Evolutionary conservation across 2,113 vertebrate genomes (phyloP).

Genomic region (Scalopus aquaticus): DNA sequence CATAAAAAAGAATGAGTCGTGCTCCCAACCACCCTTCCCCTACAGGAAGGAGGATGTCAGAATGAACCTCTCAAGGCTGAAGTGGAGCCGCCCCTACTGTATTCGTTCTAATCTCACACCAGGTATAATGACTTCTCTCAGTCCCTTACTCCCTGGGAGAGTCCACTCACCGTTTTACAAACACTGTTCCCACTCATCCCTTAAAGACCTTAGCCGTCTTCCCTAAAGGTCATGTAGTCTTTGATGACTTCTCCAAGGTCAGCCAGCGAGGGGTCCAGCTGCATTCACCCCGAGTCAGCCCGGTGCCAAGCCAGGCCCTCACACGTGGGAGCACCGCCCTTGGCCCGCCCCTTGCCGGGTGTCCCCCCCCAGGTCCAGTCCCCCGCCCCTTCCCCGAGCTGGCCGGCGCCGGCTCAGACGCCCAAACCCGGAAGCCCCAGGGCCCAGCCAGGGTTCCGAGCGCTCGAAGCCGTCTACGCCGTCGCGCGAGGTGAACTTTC

Average conservation of each 20-base stretch:
- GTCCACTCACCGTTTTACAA: no score
- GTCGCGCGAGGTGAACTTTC: background rate
- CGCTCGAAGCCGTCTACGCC: no score
- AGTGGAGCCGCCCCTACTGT: no score
- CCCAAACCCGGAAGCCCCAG: background rate
- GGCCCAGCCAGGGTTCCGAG: background rate
- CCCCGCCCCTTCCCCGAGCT: background rate
- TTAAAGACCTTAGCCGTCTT: background rate
- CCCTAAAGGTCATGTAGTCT: background rate
- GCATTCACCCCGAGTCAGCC: background rate
- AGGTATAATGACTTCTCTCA: background rate
- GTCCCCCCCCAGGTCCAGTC: background rate
- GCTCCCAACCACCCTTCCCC: background rate
- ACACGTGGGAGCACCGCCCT: no score
- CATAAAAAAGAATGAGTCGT: background rate
- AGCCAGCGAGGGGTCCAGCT: accelerated
- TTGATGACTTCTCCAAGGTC: background rate
- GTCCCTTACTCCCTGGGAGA: background rate
- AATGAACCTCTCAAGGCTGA: background rate
- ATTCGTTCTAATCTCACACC: background rate
- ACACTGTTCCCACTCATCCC: no score
- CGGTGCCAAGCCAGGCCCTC: no score
- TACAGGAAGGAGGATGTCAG: background rate
- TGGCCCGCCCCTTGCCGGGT: background rate
- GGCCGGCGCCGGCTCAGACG: background rate